phyloP scores from a whole-genome alignment of 2,797 vertebrate species.

The Emys orbicularis region DNA sequence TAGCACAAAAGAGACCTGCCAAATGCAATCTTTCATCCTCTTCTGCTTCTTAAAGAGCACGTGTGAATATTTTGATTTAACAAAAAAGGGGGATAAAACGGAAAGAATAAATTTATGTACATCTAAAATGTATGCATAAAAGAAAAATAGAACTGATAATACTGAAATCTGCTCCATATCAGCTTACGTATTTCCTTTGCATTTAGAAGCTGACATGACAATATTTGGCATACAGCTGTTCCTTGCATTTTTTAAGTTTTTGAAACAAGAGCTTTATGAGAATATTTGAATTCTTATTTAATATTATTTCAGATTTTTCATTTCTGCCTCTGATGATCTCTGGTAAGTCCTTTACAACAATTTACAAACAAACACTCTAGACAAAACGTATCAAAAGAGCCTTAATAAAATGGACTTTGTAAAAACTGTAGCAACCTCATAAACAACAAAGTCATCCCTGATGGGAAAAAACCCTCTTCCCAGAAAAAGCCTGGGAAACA shows the following conservation, averaged over 20 bases:
- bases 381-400: conserved; percentile 20
- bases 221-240: conserved; percentile 14
- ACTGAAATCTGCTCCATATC: conserved; percentile 32
- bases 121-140: background rate
- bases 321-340: conserved; percentile 68
- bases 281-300: conserved; percentile 55
- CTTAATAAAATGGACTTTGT: background rate
- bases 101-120: conserved; percentile 42
- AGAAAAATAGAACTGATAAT: conserved; percentile 32
- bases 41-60: conserved; percentile 68
- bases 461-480: background rate
- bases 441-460: conserved; percentile 23
- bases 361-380: conserved; percentile 55
- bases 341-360: conserved; percentile 42
- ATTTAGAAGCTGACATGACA: conserved; percentile 48
- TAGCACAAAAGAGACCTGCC: conserved; percentile 55
- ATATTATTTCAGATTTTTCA: conserved; percentile 60
- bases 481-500: background rate
- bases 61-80: conserved; percentile 46
- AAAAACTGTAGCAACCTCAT: conserved; percentile 50
- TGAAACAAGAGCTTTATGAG: background rate
- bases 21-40: conserved; percentile 53
- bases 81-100: conserved; percentile 47
- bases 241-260: background rate
- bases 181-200: conserved; percentile 33